Base-by-base conservation (phyloP, 2,113 vertebrate genomes). In the Bungarus multicinctus region DNA sequence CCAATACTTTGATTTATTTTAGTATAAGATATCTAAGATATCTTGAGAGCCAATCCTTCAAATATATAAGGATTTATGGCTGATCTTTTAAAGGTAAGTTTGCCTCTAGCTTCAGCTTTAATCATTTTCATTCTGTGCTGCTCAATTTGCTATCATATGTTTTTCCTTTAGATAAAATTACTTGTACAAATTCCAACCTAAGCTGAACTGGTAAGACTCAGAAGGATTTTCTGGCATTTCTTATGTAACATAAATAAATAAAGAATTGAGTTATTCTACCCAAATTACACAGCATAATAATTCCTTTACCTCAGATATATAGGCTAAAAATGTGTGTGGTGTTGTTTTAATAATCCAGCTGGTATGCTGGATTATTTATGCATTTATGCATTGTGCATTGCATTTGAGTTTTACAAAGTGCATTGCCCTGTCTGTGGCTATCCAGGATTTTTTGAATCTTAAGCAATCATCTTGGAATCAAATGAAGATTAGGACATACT, bases 111-210 rank as follows among this genome's bases (percentile, higher is more conserved):
- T 96, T 96, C 93, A 96, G 89, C 94, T 95, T 95, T 27, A 94
- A 94, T 94, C 93, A 85, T 88, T 96, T 95, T 96, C 92, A 86
- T 92, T 96, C 92, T 94, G 89, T 60, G 58, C 93, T 96, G 93
- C 95, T 96, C 96, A 95, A 94, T 97, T 98, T 97, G 94, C 95
- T 39, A 25, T 97, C 97, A 96, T 94, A 92, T 94, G 96, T 95
- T 97, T 97, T 81, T 97, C 95, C 93, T 97, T 97, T 97, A 97
- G 96, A 95, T 97, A 96, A 95, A 95, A 95, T 94, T 96, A 96
- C 93, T 96, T 96, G 90, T 93, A 97, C 95, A 97, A 97, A 96
- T 96, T 96, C 94, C 95, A 96, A 90, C 47, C 90, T 92, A 97
- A 94, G 95, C 94, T 94, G 94, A 90, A 93, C 95, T 87, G 25